Base-by-base conservation (phyloP, 2,113 vertebrate species). In the Larimichthys crocea region DNA sequence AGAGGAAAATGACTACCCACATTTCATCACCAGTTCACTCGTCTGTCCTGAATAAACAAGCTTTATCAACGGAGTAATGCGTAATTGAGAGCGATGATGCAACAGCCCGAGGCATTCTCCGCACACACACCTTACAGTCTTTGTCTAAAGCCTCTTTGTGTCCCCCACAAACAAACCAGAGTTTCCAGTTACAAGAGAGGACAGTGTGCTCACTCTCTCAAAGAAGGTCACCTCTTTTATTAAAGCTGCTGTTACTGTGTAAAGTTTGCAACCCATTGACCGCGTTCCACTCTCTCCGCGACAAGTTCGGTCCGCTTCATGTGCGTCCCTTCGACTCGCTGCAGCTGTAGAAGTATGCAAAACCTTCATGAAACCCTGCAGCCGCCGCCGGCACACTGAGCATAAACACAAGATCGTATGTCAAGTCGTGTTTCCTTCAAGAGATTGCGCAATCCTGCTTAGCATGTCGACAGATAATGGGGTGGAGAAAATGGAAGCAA, bases 111-210 rank as follows among this genome's bases (percentile, higher is more conserved):
- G 70, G 65, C 60, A 0, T 31, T 62, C 53, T 63, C 26, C 60
- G n/a, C n/a, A 68, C 31, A 7, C 80, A 83, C 79, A 84, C 77
- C 55, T 70, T 61, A 7, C 35, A 5, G 49, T 78, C 71, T 86
- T 88, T 82, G 46, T 85, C 29, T 74, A 1, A 68, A 66, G 42
- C 63, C 57, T 52, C 26, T 52, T 60, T 63, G 40, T 76, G 22
- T 65, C 26, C 64, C 62, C 66, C 3, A 5, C n/a, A 29, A 57
- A 74, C 72, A 77, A 89, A 90, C 89, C 63, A 73, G 88, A 82
- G 73, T 79, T 82, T 92, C 81, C 74, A n/a, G 86, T 91, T 86
- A 14, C 8, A 55, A 5, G 31, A 52, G 40, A 48, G 6, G 1
- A 49, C 52, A 40, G 16, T 50, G 5, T 24, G 29, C 50, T 68